Evolutionary conservation across 1,140 invertebrate genomes (phyloP), one percentile per base, ranked within the genome.

Genomic region (Coboldia fuscipes): DNA sequence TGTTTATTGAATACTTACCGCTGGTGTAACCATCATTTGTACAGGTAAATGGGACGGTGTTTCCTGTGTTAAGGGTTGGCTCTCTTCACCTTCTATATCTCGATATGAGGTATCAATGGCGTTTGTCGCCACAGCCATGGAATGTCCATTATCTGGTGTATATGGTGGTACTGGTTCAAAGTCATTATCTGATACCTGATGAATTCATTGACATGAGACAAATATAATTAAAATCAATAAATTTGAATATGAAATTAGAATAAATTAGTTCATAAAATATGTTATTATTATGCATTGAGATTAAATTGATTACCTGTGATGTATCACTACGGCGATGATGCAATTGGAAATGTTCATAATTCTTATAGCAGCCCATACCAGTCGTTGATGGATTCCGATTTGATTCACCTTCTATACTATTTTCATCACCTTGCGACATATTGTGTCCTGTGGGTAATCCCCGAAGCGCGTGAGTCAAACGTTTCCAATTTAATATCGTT

Each of bases 371-470:
- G 33, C 81, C 82, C 14, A 72, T 64, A 9, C 74, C 76, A 9
- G 75, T 77, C 45, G 74, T 67, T 4, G 75, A 68, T 31, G 71
- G 72, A 40, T 73, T 70, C 31, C 66, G 57, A 36, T 58, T 62
- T 29, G 69, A 70, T 42, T 85, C 83, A 33, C 79, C 82, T 45
- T 80, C 77, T 34, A 81, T 70, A 52, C 80, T 85, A 62, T 76
- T 82, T 38, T 74, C 79, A 52, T 89, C 84, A 42, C 69, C 75
- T 56, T 83, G 77, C 45, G 81, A 82, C 68, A 84, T 68, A 65
- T 85, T 84, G 67, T 86, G 81, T 67, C 82, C 82, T 83, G 65
- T 58, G 63, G 60, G 49, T 42, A 48, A 55, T 45, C 51, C 47
- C 43, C 52, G 52, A 47, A 56, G 50, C 50, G 54, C 51, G 49